Conservation (phyloP, 2,888 invertebrate genomes). For the Chrysolina haemoptera region DNA sequence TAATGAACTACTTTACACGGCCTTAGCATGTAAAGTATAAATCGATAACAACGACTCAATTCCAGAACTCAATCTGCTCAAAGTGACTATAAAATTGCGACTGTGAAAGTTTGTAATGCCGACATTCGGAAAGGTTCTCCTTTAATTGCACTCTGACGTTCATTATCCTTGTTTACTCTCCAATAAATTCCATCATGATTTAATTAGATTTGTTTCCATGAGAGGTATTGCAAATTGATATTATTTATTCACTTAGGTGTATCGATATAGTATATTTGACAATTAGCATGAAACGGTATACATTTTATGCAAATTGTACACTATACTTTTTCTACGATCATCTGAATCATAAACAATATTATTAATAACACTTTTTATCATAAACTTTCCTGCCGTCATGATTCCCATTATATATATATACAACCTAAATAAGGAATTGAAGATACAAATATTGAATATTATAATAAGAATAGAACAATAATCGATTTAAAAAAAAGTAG, state of each 20-base stretch:
- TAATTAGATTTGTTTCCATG: constrained; percentile 10
- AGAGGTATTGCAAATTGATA: background rate
- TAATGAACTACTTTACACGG: constrained; percentile 34
- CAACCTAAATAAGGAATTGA: too few relatives aligned
- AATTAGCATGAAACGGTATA: too few relatives aligned
- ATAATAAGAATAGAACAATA: too few relatives aligned
- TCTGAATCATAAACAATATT: too few relatives aligned
- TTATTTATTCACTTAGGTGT: background rate
- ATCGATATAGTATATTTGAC: too few relatives aligned
- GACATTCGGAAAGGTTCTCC: constrained; percentile 33
- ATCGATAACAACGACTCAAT: constrained; percentile 42
- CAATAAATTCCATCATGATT: constrained; percentile 17
- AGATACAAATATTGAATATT: too few relatives aligned
- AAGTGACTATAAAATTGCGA: constrained; percentile 38
- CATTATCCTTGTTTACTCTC: constrained; percentile 37
- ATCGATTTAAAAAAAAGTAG: too few relatives aligned
- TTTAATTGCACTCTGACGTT: constrained; percentile 40
- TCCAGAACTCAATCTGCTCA: constrained; percentile 42
- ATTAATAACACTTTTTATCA: too few relatives aligned
- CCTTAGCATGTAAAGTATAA: constrained; percentile 41
- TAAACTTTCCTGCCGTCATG: too few relatives aligned
- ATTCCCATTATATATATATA: too few relatives aligned
- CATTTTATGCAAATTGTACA: too few relatives aligned
- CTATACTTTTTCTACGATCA: too few relatives aligned
- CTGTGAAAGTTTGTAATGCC: constrained; percentile 35